Base-by-base conservation (phyloP, 92 coral and sea anemone species). In the Chrysogorgia sp. region DNA sequence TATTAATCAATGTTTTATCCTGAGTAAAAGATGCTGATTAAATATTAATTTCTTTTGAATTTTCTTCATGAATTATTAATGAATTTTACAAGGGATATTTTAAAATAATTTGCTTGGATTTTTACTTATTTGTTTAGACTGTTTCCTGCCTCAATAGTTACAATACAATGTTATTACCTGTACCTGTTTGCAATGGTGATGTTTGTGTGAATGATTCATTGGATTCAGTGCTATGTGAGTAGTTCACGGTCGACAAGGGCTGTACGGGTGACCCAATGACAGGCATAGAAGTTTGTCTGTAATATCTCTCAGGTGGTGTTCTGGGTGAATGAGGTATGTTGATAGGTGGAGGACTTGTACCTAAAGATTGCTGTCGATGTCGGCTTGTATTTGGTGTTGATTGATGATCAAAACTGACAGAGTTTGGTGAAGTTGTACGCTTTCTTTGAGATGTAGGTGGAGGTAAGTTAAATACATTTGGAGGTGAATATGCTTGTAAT, bases 261-360 rank as follows among this genome's bases (percentile, higher is more conserved):
- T 8, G 32, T 7, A 57, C 17, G 1, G 30, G 77, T 28, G 3
- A 31, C 4, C 21, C 37, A 59, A 59, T 40, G 10, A 41, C 65
- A 14, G 79, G 79, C n/a, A 24, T 48, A 1, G 79, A 72, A 28
- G 37, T 20, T 56, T 72, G 79, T 23, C 79, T 58, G 28, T 8
- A 0, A 48, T 48, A 21, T 19, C 77, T 53, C 19, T 71, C 77
- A 45, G 45, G 20, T 52, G 63, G 50, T 43, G 53, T 72, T 17
- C 79, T n/a, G 15, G 23, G 32, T 15, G 52, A 34, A 19, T 34
- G 79, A 30, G 79, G 65, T 24, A 59, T 69, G 60, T 47, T 69
- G 10, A 72, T 52, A 48, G 55, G 7, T 15, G 65, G 79, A 8
- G 79, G 79, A 55, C 79, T 72, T 53, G 79, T 53, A 15, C 65